Percentiles rank a stretch among this genome's conserved stretches.
Conservation (phyloP, 2,797 vertebrate genomes). For the Tapirus indicus region DNA sequence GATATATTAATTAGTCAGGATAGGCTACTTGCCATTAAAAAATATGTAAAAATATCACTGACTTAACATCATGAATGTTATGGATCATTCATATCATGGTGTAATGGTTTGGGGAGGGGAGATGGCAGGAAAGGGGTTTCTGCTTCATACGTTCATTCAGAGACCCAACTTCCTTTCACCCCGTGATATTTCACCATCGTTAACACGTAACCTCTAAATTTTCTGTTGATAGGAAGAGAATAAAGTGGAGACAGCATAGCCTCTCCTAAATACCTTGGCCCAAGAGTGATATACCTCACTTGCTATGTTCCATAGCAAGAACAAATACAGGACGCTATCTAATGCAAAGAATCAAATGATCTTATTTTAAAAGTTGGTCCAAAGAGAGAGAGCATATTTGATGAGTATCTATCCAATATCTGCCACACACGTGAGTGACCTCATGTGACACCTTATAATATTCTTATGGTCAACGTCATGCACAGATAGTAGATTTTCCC, state of each 20-base stretch:
- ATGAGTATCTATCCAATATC: neutral
- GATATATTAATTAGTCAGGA: neutral
- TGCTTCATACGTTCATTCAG: neutral
- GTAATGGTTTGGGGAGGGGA: neutral
- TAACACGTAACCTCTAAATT: neutral
- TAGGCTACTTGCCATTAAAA: neutral
- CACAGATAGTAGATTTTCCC: neutral
- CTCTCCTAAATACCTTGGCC: neutral
- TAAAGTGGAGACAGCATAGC: neutral
- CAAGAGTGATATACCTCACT: neutral
- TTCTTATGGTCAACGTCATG: neutral
- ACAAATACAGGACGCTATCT: neutral
- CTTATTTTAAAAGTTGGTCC: neutral
- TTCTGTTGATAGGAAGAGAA: neutral
- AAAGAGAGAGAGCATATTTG: neutral
- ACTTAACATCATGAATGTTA: neutral
- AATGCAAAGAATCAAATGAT: neutral
- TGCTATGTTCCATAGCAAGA: neutral
- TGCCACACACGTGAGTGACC: neutral
- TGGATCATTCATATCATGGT: neutral
- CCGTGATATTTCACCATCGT: neutral
- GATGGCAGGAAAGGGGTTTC: neutral
- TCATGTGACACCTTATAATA: neutral
- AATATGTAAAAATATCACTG: neutral
- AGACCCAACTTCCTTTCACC: neutral